Evolutionary conservation across 2,113 vertebrate genomes (phyloP).

Genomic region (Bombycilla garrulus): DNA sequence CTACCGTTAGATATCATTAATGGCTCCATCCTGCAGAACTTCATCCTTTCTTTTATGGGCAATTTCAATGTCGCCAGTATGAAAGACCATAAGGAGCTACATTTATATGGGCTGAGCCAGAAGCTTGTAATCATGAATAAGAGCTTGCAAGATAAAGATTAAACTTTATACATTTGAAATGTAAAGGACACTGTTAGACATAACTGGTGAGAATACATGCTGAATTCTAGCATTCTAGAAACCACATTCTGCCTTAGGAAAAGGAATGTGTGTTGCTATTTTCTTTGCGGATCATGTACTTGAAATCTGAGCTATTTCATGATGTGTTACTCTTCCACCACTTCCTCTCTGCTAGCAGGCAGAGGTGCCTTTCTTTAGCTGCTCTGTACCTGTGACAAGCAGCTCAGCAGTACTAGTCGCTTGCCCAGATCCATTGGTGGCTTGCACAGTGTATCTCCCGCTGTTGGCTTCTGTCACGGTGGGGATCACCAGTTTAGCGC

Average conservation of each 20-base stretch:
- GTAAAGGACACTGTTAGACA: not conserved
- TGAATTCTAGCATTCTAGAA: not conserved
- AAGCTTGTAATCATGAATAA: not conserved
- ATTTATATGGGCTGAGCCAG: not conserved
- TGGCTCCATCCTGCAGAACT: not conserved
- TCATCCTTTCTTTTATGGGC: not conserved
- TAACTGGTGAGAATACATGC: not conserved
- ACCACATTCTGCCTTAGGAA: not conserved
- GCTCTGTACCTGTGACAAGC: conserved; percentile 86
- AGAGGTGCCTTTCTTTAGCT: not conserved
- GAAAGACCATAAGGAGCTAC: not conserved
- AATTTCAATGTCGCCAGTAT: not conserved
- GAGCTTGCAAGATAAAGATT: not conserved
- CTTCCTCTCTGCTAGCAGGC: not conserved
- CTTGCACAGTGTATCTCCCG: conserved; percentile 92
- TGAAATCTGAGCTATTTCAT: not conserved
- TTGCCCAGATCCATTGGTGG: conserved; percentile 96
- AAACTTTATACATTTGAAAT: not conserved
- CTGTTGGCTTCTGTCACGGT: conserved; percentile 89
- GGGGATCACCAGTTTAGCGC: conserved; percentile 93
- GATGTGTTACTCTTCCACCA: not conserved
- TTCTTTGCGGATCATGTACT: not conserved
- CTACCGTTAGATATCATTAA: not conserved
- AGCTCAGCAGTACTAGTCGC: conserved; percentile 97
- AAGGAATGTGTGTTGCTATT: not conserved